Evolutionary conservation across 1,140 invertebrate species (phyloP), one percentile per base, ranked within the genome.

Genomic region (Caligus rogercresseyi): DNA sequence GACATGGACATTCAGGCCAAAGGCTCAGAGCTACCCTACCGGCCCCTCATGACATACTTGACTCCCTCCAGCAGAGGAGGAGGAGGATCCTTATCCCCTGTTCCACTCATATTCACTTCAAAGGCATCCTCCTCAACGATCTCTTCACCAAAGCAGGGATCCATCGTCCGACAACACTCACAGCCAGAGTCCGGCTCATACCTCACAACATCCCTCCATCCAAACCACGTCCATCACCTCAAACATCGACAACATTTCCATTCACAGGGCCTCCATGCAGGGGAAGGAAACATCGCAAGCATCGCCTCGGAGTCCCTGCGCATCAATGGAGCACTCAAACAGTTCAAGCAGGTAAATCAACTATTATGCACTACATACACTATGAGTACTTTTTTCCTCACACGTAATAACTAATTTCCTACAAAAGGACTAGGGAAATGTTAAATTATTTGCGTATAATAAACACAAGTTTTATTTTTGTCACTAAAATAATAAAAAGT

Each of bases 241-340:
- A 82, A 84, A 68, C 90, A 87, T 1, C 74, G 89, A 69, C 82
- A 87, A 68, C 85, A 89, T 70, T 77, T 90, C 19, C 78, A 85
- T 55, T 85, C 87, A 75, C 81, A 83, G 19, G 80, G 81, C 26
- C 54, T 20, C 2, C 25, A 16, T 13, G 65, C 61, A 19, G 58
- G 63, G 11, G 86, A 90, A 71, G 87, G 87, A 57, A n/a, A n/a
- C n/a, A 89, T 92, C 64, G 88, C 89, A n/a, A 88, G 89, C 69
- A 96, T 97, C 69, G 92, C 91, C 1, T 89, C 89, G n/a, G 91
- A 95, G 75, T 94, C 90, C 25, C 79, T 96, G 68, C 79, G 92
- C 66, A 89, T 96, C 74, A 96, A 95, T 77, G 92, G 93, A 56
- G 92, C 89, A 65, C 89, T 96, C 76, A 80, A 89, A 67, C 89